Base-by-base conservation (phyloP, 2,888 invertebrate species). In the Hoplodrina blanda region DNA sequence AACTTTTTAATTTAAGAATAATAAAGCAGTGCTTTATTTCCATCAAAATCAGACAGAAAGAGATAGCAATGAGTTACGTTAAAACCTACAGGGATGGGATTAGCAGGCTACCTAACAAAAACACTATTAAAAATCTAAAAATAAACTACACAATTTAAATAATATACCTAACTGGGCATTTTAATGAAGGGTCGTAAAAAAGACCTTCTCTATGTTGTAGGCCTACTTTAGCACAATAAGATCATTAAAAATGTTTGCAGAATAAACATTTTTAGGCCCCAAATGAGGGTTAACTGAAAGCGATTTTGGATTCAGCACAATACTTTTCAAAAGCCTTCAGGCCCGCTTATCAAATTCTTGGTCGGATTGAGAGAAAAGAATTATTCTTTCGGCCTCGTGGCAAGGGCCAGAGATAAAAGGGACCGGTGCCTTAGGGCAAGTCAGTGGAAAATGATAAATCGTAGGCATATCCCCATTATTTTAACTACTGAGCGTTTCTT, bases 361-460 rank as follows among this genome's bases (percentile, higher is more conserved):
- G 70, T 75, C 41, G 77, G 76, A 78, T 83, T 83, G 78, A 80
- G 79, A 81, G 78, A 82, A 85, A 86, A 84, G 71, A 87, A 89
- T 86, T 80, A 87, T 88, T 86, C 76, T 85, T 85, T 85, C 44
- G 70, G 70, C 62, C 81, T 65, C 65, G 64, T 76, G 72, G 79
- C 70, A 81, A 83, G 76, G 85, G 70, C 54, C 55, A 62, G 57
- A 86, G 88, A 89, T 90, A 89, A 90, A 90, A 86, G 85, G 82
- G 83, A 83, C 82, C 83, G 83, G 50, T 63, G 83, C 85, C 85
- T 69, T 59, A 73, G 81, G 87, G 84, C 83, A 86, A 88, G 88
- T 85, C 86, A 82, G 82, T 86, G 86, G 80, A 84, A 90, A 87
- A 89, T 91, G 88, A 91, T 90, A 88, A 87, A 90, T 90, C 80